phyloP scores from a whole-genome alignment of 2,113 vertebrate genomes.

The Cygnus buccinator region DNA sequence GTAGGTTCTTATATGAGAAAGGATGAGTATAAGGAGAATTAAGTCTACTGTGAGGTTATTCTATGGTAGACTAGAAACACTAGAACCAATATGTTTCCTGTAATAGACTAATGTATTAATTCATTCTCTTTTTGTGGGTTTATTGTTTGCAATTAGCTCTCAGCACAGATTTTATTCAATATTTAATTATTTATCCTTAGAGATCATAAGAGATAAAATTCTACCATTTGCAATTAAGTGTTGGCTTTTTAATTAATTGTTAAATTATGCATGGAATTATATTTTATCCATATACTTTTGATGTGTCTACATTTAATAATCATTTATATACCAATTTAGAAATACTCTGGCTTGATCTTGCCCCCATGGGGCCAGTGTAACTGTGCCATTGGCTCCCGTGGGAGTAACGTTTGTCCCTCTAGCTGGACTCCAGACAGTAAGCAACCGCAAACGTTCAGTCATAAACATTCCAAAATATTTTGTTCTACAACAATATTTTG shows the following conservation, averaged over 20 bases:
- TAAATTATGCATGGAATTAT: conserved; percentile 57
- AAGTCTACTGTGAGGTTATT: neutral
- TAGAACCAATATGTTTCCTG: neutral
- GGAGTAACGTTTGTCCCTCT: neutral
- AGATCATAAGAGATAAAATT: conserved; percentile 19
- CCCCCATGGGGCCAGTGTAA: neutral
- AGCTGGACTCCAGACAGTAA: neutral
- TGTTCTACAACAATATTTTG: neutral
- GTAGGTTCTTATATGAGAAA: neutral
- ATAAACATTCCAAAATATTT: neutral
- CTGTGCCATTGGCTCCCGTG: neutral
- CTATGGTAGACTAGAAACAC: neutral
- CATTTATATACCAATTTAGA: neutral
- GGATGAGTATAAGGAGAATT: neutral
- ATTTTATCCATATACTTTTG: conserved; percentile 31
- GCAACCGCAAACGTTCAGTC: neutral
- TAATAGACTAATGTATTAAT: conserved; percentile 26
- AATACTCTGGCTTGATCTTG: neutral
- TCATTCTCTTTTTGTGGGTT: conserved; percentile 31
- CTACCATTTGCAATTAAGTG: neutral
- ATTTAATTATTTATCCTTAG: conserved; percentile 14
- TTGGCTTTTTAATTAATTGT: conserved; percentile 44
- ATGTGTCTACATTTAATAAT: conserved; percentile 12
- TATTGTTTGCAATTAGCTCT: conserved; percentile 34
- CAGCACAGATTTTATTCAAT: conserved; percentile 11